phyloP scores from a whole-genome alignment of 2,113 vertebrate genomes.

The Nibea albiflora region DNA sequence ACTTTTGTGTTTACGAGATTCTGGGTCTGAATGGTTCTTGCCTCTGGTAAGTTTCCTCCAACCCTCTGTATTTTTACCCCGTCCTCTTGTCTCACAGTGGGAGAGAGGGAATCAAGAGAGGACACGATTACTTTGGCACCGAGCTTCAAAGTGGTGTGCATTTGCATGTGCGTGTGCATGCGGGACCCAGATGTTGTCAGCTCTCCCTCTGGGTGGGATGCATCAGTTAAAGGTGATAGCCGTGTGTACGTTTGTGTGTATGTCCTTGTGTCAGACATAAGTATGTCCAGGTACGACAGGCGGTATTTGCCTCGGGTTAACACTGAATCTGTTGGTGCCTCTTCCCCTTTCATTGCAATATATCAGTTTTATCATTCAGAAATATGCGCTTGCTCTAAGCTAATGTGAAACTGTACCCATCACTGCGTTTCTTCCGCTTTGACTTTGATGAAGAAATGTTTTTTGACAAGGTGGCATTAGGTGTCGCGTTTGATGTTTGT shows the following conservation, averaged over 20 bases:
- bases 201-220: slow-evolving; percentile 30
- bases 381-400: neutral
- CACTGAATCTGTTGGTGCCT: neutral
- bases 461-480: slow-evolving; percentile 19
- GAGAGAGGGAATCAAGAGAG: neutral
- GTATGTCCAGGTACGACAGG: slow-evolving; percentile 16
- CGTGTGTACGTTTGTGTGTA: neutral
- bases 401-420: neutral
- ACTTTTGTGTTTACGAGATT: neutral
- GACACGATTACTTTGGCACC: slow-evolving; percentile 25
- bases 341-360: slow-evolving; percentile 1
- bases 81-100: slow-evolving; percentile 6
- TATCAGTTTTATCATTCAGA: slow-evolving; percentile 24
- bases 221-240: slow-evolving; percentile 41
- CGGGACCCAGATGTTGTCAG: slow-evolving; percentile 31
- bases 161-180: slow-evolving; percentile 6
- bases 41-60: slow-evolving; percentile 6
- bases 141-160: slow-evolving; percentile 17
- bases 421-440: neutral
- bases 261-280: slow-evolving; percentile 13
- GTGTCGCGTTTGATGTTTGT: slow-evolving; percentile 32
- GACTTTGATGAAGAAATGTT: slow-evolving; percentile 26
- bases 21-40: neutral
- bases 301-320: slow-evolving; percentile 11
- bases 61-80: neutral